Conservation (phyloP, 2,797 vertebrate species). For the Hozukius guyotensis region DNA sequence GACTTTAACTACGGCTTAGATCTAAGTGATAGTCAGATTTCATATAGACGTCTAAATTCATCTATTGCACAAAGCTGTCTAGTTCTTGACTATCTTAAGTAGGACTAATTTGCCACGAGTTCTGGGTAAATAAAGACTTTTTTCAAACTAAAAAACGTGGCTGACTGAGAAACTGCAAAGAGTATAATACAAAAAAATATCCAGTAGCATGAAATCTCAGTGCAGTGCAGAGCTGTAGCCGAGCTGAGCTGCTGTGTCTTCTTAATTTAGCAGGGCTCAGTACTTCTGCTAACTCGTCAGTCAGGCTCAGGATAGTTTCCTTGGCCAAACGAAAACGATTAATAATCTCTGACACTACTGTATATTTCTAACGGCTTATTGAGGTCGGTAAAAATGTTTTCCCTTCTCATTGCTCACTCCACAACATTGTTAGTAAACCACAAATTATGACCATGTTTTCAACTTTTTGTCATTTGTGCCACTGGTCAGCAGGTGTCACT, state of each 20-base stretch:
- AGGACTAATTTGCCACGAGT: not conserved
- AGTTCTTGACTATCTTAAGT: too few species aligned
- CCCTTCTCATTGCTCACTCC: not conserved
- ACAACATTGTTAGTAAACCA: not conserved
- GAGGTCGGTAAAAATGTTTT: not conserved
- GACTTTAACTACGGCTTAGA: not conserved
- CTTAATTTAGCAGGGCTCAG: not conserved
- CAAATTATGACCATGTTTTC: not conserved
- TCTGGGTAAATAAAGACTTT: not conserved
- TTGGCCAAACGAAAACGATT: too few species aligned
- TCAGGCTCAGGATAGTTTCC: not conserved
- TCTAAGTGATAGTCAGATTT: not conserved
- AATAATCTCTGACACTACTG: not conserved
- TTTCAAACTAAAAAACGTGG: not conserved
- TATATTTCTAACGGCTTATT: not conserved
- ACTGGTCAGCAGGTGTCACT: not conserved
- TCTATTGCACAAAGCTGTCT: too few species aligned
- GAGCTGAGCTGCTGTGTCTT: not conserved
- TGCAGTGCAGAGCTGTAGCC: not conserved
- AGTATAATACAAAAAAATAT: not conserved
- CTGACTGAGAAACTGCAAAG: not conserved
- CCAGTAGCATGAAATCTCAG: not conserved
- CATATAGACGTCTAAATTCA: not conserved
- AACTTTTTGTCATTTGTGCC: not conserved
- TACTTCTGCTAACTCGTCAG: not conserved